Percentiles rank a stretch among this genome's conserved stretches.
Evolutionary conservation across 2,113 vertebrate species (phyloP).

Genomic region (Calidris pygmaea): DNA sequence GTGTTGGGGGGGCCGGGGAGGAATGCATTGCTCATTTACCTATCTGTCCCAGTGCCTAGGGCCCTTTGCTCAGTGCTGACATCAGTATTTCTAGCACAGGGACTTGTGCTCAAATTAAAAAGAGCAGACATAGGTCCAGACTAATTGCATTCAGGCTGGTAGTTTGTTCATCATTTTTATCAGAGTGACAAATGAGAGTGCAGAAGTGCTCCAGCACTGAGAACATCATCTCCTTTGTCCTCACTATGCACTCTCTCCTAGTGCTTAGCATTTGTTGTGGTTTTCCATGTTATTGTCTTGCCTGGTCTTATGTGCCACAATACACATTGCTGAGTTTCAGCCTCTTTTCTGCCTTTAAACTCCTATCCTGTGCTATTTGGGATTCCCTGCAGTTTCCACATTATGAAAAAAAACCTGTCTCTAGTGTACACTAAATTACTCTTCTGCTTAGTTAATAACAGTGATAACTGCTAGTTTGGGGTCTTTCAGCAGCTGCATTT

Average conservation of each 20-base stretch:
- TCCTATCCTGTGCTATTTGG: background rate
- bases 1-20: accelerated
- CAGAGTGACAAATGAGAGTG: accelerated
- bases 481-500: background rate
- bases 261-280: background rate
- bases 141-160: background rate
- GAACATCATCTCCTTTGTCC: background rate
- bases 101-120: background rate
- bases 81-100: background rate
- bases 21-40: background rate
- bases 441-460: background rate
- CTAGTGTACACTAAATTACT: background rate
- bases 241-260: background rate
- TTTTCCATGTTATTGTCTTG: background rate
- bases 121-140: background rate
- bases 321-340: background rate
- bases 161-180: background rate
- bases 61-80: background rate
- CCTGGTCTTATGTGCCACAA: background rate
- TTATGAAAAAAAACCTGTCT: background rate
- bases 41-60: background rate
- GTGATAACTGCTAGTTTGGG: background rate
- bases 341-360: background rate
- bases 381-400: background rate
- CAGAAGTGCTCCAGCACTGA: background rate